Evolutionary conservation across 2,797 vertebrate species (phyloP), one percentile per base, ranked within the genome.

Genomic region (Ctenochaetus hawaiiensis): DNA sequence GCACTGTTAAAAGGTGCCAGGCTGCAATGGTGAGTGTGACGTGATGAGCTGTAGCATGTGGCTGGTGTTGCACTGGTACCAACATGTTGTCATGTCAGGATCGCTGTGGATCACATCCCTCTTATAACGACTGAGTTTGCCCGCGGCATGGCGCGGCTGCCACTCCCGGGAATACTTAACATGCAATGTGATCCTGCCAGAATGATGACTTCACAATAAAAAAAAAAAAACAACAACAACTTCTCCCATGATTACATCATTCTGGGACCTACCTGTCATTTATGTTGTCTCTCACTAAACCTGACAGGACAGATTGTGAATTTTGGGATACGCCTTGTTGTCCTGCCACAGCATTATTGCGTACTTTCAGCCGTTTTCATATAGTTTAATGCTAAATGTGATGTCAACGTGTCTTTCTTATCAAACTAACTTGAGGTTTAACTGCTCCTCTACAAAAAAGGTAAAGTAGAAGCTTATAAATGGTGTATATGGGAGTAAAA

Each of bases 101-200:
- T 57, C 3, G 16, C 60, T 73, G 22, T 47, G 64, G 74, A 75
- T 87, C 77, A 84, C 59, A 43, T 66, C 69, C 49, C 34, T 78
- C 78, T 30, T 30, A 10, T 7, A 14, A 57, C 5, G 18, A n/a
- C 23, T n/a, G n/a, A 3, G 13, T 59, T 75, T 0, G 13, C 78
- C 78, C 51, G 37, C 11, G 80, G 60, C 10, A 23, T 59, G 8
- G 61, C 73, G 64, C 26, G 14, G 22, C 73, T 76, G 81, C 74
- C 68, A 53, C 79, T 86, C 82, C 83, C 73, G 67, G 62, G 59
- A 77, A 53, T 48, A 77, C 48, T 81, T 72, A 63, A 58, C 64
- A 48, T 58, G 67, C 71, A 71, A 73, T 14, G 56, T 43, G 4
- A 78, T 61, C 81, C 45, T 47, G 51, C 63, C 45, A 57, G 57